A percentile compares a stretch with the other conserved stretches of the same genome.
phyloP scores from a whole-genome alignment of 2,888 invertebrate species.

The Dolichomitus sp. region DNA sequence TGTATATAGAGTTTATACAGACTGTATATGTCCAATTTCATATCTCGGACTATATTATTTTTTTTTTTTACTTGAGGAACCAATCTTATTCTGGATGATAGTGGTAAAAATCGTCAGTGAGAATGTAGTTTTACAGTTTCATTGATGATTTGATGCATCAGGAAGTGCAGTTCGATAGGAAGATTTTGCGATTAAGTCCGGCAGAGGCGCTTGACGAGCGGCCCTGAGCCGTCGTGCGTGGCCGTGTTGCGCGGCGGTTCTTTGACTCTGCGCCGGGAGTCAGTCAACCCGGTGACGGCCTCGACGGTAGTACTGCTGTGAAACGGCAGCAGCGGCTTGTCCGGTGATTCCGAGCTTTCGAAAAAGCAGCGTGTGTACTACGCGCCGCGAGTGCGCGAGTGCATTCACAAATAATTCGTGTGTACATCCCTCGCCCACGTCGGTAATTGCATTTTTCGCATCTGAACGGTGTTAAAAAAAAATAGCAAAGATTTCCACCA shows the following conservation, averaged over 20 bases:
- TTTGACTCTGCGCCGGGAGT: constrained; percentile 82
- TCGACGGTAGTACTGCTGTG: constrained; percentile 69
- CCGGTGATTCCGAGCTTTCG: constrained; percentile 36
- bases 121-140: background rate
- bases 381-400: constrained; percentile 61
- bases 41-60: too few relatives aligned
- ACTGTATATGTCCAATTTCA: too few relatives aligned
- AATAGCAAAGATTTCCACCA: background rate
- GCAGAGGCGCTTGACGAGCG: constrained; percentile 58
- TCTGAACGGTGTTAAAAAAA: background rate
- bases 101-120: background rate
- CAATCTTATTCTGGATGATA: too few relatives aligned
- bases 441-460: background rate
- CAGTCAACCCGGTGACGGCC: constrained; percentile 85
- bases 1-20: too few relatives aligned
- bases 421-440: background rate
- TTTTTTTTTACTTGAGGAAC: too few relatives aligned
- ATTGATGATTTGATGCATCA: background rate
- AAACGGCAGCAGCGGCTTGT: constrained; percentile 50
- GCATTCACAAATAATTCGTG: constrained; percentile 7
- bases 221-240: constrained; percentile 79
- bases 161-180: constrained; percentile 5
- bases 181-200: background rate
- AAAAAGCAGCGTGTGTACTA: constrained; percentile 33
- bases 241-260: constrained; percentile 81